Conservation (phyloP, 53 echinoderm and acorn worm species). For the Hippasteria phrygiana region DNA sequence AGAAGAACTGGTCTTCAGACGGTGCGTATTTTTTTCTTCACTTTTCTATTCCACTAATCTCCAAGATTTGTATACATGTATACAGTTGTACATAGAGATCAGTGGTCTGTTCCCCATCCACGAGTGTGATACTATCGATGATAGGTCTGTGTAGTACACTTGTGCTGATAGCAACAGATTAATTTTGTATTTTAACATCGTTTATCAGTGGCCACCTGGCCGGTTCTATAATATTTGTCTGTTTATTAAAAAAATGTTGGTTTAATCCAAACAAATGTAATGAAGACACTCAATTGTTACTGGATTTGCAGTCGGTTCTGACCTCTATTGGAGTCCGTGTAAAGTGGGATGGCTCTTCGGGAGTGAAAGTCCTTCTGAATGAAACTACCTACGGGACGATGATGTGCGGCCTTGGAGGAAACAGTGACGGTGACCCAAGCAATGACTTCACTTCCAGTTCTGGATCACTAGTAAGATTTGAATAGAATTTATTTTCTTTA, state of each 20-base stretch:
- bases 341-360: constrained; percentile 70
- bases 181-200: background rate
- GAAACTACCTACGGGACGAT: constrained; percentile 44
- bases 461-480: constrained; percentile 72
- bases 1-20: constrained; percentile 40
- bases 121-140: no score
- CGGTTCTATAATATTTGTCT: no score
- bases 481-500: background rate
- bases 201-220: no score
- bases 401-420: constrained; percentile 77
- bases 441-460: constrained; percentile 71
- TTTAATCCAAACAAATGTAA: background rate
- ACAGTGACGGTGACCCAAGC: constrained; percentile 60
- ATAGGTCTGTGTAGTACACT: background rate
- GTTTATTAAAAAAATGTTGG: no score
- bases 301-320: constrained; percentile 56
- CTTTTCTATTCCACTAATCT: no score
- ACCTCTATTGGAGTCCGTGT: constrained; percentile 70
- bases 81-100: no score
- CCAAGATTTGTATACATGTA: background rate
- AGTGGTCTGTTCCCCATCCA: no score
- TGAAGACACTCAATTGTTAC: background rate
- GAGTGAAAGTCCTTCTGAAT: constrained; percentile 65
- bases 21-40: constrained; percentile 8
- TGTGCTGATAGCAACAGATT: background rate